Evolutionary conservation across 2,888 invertebrate species (phyloP), one percentile per base, ranked within the genome.

Genomic region (Onchidella celtica): DNA sequence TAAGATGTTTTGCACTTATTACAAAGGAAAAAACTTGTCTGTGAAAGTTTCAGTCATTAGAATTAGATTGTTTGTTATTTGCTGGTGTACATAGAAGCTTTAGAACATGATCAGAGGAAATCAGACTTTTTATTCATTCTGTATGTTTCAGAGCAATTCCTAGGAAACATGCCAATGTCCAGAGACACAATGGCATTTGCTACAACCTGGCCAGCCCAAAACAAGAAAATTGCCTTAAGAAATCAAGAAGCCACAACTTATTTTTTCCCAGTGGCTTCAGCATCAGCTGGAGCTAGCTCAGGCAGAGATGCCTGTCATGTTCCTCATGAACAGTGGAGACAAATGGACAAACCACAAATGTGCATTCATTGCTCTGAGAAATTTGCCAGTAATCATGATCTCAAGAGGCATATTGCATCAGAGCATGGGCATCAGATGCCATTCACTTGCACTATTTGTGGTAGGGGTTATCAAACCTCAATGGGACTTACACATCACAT

Each of bases 81-180:
- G 17, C n/a, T n/a, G n/a, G n/a, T n/a, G n/a, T n/a, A n/a, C n/a
- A n/a, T n/a, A n/a, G n/a, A 29, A 29, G 65, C 27, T 65, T 32
- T 21, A 27, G 27, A 47, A 47, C 6, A 47, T 47, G 29, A 29
- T 24, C 11, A 65, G 32, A 17, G 27, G 32, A 65, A 32, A 29
- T 17, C 2, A 2, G 32, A 65, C 3, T 65, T 65, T 29, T 21
- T 9, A 29, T 65, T n/a, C 29, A 29, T 65, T n/a, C 27, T 65
- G n/a, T 65, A 32, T 65, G 65, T 65, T 65, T 65, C 65, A 65
- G 65, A 65, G 65, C n/a, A 65, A 65, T 17, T 3, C 32, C 4
- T 17, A n/a, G 11, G 11, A 32, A 65, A 65, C 29, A 17, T 65
- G 65, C 11, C 65, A 3, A 29, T 65, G 47, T 6, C 29, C 65